Conservation (phyloP, 2,888 invertebrate genomes). For the Dynastes tityus region DNA sequence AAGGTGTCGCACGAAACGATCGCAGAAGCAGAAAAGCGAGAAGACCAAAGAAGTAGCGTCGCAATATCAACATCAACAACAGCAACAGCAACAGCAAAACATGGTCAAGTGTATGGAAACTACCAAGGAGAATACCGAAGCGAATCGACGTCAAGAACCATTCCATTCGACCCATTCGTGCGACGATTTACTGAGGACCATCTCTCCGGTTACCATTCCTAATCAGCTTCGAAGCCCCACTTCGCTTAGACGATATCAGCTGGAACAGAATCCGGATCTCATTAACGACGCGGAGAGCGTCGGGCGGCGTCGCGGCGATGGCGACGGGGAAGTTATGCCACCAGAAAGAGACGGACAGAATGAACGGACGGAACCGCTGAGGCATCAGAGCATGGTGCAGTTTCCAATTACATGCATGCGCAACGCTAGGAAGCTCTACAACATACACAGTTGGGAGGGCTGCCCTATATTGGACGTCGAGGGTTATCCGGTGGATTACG, state of each 20-base stretch:
- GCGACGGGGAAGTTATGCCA: conserved; percentile 64
- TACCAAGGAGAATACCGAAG: conserved; percentile 62
- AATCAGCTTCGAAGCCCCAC: conserved; percentile 74
- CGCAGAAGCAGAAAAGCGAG: conserved; percentile 70
- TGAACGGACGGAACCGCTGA: conserved; percentile 41
- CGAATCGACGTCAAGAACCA: conserved; percentile 58
- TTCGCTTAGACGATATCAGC: conserved; percentile 71
- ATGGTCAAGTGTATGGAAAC: conserved; percentile 57
- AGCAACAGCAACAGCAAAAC: conserved; percentile 63
- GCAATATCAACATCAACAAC: conserved; percentile 70
- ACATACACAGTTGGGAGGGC: conserved; percentile 82
- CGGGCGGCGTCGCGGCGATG: conserved; percentile 68
- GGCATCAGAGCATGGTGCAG: conserved; percentile 54
- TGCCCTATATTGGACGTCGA: conserved; percentile 85
- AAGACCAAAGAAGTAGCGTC: conserved; percentile 66
- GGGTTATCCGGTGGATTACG: conserved; percentile 83
- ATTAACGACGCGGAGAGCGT: conserved; percentile 81
- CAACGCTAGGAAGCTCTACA: conserved; percentile 73
- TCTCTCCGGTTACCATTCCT: conserved; percentile 64
- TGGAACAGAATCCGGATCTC: conserved; percentile 85
- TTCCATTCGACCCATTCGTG: conserved; percentile 64
- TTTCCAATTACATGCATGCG: conserved; percentile 61
- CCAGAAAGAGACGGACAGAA: conserved; percentile 65
- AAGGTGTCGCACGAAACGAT: conserved; percentile 66
- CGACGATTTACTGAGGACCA: conserved; percentile 62